Percentiles rank a stretch among this genome's conserved stretches.
These are phyloP conservation scores for Solenopsis invicta DNA, from an alignment of 1,140 invertebrate species.

Conservation along the genomic window DNA sequence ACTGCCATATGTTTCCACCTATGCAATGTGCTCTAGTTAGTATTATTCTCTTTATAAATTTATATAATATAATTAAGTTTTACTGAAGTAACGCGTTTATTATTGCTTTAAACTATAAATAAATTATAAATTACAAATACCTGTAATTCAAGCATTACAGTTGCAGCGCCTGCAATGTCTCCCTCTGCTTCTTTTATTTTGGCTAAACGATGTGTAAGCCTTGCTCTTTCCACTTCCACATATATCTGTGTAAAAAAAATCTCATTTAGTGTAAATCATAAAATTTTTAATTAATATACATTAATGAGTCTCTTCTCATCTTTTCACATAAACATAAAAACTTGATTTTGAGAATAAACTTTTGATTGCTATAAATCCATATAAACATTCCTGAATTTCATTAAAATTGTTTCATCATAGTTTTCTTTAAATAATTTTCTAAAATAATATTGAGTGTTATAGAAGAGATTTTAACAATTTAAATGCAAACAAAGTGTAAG, in stretches of 20 bases:
- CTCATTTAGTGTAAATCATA: constrained; percentile 49
- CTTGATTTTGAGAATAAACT: too few species aligned
- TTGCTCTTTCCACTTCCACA: constrained; percentile 99
- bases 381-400: too few species aligned
- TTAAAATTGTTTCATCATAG: too few species aligned
- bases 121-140: constrained; percentile 65
- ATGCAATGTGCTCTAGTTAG: background rate
- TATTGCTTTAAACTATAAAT: background rate
- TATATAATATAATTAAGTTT: background rate
- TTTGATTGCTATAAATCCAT: too few species aligned
- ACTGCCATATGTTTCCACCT: constrained; percentile 99
- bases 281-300: background rate
- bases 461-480: too few species aligned
- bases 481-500: too few species aligned
- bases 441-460: too few species aligned
- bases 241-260: constrained; percentile 92
- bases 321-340: too few species aligned
- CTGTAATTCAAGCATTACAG: constrained; percentile 98
- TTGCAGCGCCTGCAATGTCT: constrained; percentile 95
- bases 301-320: background rate
- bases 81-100: background rate
- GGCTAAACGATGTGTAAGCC: constrained; percentile 97
- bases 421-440: too few species aligned
- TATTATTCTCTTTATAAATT: background rate
- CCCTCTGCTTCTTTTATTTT: constrained; percentile 97